A percentile compares a stretch with the other conserved stretches of the same genome.
Conservation (phyloP, 2,888 invertebrate genomes). For the Mayetiola destructor region DNA sequence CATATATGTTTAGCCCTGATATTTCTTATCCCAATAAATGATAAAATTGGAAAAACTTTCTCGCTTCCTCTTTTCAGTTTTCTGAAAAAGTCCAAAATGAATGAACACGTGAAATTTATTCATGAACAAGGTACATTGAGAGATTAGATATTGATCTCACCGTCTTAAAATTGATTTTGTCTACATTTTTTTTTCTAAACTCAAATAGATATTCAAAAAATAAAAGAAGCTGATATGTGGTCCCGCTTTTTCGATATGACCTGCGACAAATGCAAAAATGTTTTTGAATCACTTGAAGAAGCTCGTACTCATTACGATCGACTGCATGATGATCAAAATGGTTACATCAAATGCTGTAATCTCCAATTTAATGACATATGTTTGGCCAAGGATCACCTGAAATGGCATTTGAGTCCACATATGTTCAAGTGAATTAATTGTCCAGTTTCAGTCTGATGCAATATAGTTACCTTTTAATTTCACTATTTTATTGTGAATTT, state of each 20-base stretch:
- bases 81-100: no score
- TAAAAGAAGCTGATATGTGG: neutral
- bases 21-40: no score
- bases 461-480: neutral
- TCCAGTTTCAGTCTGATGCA: no score
- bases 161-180: no score
- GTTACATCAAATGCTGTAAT: conserved; percentile 1
- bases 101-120: no score
- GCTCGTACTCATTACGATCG: neutral
- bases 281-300: neutral
- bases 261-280: neutral
- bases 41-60: no score
- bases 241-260: neutral
- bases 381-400: neutral
- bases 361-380: neutral
- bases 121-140: no score
- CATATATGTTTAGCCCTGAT: no score
- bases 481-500: neutral
- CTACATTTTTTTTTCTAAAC: no score
- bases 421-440: neutral
- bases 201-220: neutral
- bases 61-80: no score
- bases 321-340: neutral
- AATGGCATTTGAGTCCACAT: neutral
- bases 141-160: no score